Base-by-base conservation (phyloP, 1,140 invertebrate species). In the Drosophila orena region DNA sequence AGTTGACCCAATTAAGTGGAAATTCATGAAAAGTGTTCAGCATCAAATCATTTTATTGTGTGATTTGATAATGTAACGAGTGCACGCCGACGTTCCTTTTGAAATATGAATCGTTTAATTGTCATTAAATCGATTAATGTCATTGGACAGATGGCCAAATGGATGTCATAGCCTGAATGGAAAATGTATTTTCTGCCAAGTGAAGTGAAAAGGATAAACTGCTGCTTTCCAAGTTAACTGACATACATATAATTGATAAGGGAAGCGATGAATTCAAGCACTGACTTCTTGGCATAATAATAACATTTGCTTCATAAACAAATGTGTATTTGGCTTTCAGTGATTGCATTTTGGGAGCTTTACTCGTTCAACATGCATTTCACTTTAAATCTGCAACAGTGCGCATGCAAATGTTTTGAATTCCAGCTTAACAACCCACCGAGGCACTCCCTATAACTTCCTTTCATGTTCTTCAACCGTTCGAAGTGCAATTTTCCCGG, bases 121-220 rank as follows among this genome's bases (percentile, higher is more conserved):
- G 53, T 43, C 70, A 75, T 75, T 75, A 53, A 75, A 65, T 75
- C 52, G 61, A 75, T 44, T 74, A 75, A 50, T 64, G 35, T 62
- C 52, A 34, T 17, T 53, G 22, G 30, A 12, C 37, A 43, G 17
- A 40, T 60, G 46, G 58, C 10, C 8, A 30, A 44, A 68, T 47
- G 49, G 34, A 55, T 68, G 62, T 34, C 7, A 55, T 24, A 14
- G 38, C 22, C 10, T 12, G 44, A 46, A 62, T 74, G 42, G 24
- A 38, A 38, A 54, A 50, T 68, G 47, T 30, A 37, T 38, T 69
- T 50, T 44, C 22, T 42, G 34, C 42, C 17, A 46, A 70, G 15
- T 42, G 22, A 50, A 17, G 3, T 57, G 53, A 14, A 68, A 66
- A 54, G 30, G 34, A n/a, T 30, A 15, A 50, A 52, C 52, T 52